These are phyloP conservation scores for Leptinotarsa lineolata DNA, from an alignment of 1,140 invertebrate genomes.

Conservation along the genomic window DNA sequence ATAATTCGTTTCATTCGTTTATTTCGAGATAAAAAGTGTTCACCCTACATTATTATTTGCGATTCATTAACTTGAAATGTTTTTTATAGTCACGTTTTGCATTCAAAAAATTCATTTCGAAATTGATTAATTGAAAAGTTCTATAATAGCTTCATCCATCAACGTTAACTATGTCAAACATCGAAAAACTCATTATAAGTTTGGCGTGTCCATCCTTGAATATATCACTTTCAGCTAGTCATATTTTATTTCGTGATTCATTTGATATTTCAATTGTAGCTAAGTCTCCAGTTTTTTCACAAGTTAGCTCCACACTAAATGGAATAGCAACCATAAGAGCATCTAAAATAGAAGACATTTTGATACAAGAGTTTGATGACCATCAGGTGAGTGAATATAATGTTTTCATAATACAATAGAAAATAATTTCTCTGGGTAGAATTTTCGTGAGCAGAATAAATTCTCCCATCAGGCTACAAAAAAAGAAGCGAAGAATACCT, in stretches of 20 bases:
- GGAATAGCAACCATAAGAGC: constrained; percentile 51
- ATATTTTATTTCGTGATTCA: not conserved
- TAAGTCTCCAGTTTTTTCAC: constrained; percentile 77
- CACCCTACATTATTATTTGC: no score
- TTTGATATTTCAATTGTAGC: constrained; percentile 50
- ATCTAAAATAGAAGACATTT: constrained; percentile 51
- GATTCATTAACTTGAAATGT: no score
- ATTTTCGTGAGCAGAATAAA: not conserved
- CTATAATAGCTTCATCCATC: no score
- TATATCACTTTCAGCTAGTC: not conserved
- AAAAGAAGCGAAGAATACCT: not conserved
- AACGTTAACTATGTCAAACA: no score
- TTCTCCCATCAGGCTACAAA: not conserved
- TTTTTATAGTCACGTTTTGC: no score
- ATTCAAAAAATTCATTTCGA: not conserved
- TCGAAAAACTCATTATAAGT: not conserved
- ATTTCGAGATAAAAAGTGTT: no score
- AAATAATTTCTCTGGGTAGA: not conserved
- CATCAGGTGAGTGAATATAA: constrained; percentile 38
- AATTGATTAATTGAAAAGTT: not conserved
- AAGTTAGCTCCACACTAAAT: constrained; percentile 59
- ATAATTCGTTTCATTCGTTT: no score
- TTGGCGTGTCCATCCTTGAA: not conserved
- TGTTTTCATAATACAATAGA: not conserved
- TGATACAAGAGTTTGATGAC: constrained; percentile 53